Conservation (phyloP, 2,797 vertebrate genomes). For the Fistularia commersonii region DNA sequence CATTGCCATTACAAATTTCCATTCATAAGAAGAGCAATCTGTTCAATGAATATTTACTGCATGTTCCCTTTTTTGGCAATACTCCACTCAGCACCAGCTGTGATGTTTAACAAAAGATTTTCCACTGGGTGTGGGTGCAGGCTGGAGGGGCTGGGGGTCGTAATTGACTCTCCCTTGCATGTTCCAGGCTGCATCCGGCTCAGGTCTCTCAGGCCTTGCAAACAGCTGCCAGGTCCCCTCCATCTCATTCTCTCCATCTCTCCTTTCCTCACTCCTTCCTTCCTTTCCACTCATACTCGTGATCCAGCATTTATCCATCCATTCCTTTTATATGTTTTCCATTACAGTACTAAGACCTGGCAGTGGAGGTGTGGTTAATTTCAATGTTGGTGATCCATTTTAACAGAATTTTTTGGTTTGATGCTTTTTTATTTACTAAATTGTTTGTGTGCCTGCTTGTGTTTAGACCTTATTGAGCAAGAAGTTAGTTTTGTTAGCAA, state of each 20-base stretch:
- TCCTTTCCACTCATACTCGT: constrained; percentile 3
- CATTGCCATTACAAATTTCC: constrained; percentile 6
- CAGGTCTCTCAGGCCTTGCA: constrained; percentile 61
- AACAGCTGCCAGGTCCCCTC: constrained; percentile 50
- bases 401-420: too few species aligned
- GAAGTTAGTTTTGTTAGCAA: too few species aligned
- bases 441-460: too few species aligned
- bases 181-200: constrained; percentile 69
- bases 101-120: constrained; percentile 60
- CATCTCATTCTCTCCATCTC: not conserved
- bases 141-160: constrained; percentile 33
- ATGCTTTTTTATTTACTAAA: too few species aligned
- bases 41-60: constrained; percentile 50
- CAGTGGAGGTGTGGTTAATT: too few species aligned
- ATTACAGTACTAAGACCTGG: too few species aligned
- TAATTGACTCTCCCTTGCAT: constrained; percentile 68
- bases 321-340: too few species aligned
- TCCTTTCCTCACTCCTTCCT: not conserved
- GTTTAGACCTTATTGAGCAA: too few species aligned
- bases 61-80: constrained; percentile 56
- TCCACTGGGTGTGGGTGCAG: constrained; percentile 36
- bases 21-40: constrained; percentile 36
- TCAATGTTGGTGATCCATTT: too few species aligned
- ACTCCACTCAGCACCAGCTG: constrained; percentile 57
- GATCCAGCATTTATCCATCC: not conserved